Conservation (phyloP, 1,140 invertebrate genomes). For the Apis cerana region DNA sequence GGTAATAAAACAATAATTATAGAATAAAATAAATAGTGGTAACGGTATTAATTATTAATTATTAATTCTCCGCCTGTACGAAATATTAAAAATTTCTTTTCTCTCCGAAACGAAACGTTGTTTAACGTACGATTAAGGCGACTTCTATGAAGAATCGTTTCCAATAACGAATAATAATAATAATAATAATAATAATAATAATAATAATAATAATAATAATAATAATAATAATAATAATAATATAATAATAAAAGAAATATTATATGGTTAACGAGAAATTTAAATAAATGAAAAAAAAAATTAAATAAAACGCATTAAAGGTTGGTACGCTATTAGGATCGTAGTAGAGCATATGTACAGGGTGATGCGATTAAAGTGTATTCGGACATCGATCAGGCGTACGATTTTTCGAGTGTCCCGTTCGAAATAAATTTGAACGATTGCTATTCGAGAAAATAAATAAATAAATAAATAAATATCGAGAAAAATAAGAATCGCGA, state of each 20-base stretch:
- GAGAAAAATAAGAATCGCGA: background rate
- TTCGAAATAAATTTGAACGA: background rate
- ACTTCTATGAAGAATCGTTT: conserved; percentile 46
- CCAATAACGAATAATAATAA: conserved; percentile 5
- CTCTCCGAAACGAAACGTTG: conserved; percentile 44
- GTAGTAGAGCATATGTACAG: conserved; percentile 61
- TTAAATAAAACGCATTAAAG: conserved; percentile 42
- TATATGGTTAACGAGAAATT: conserved; percentile 1
- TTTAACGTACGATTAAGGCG: conserved; percentile 39
- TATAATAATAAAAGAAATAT: background rate
- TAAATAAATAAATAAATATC: background rate
- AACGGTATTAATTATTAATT: conserved; percentile 52
- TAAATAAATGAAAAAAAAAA: background rate
- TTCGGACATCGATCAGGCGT: conserved; percentile 31
- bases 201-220: background rate
- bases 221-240: background rate
- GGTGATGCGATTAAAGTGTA: conserved; percentile 49
- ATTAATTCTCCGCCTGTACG: conserved; percentile 59
- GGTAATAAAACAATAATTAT: conserved; percentile 52
- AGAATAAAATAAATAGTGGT: conserved; percentile 47
- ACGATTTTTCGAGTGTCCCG: conserved; percentile 62
- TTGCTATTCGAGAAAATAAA: background rate
- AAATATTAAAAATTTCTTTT: conserved; percentile 59
- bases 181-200: background rate
- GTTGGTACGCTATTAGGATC: conserved; percentile 57